Evolutionary conservation across 2,888 invertebrate species (phyloP), one percentile per base, ranked within the genome.

Genomic region (Chouioia cunea): DNA sequence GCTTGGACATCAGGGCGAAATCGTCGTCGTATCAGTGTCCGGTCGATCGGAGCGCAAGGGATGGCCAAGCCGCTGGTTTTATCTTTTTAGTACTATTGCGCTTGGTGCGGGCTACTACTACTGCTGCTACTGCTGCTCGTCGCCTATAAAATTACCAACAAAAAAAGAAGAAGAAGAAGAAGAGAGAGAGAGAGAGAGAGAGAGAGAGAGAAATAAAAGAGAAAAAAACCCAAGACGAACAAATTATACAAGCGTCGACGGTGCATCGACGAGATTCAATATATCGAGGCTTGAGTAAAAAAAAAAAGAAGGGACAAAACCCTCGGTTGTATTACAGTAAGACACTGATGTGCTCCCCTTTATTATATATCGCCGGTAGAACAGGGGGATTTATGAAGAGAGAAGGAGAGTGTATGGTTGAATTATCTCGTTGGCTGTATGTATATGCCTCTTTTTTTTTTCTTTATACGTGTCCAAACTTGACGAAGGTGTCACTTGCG

Each of bases 11-110:
- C 16, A 16, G 50, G 20, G 20, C 50, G 50, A 50, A 50, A 50
- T 50, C 16, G 16, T 18, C 18, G 16, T 12, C 18, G 20, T 18
- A 16, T 18, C 18, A 20, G 50, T 20, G 20, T 20, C 50, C 50
- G 50, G 20, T 50, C 20, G 36, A 36, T 36, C 36, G 36, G 36
- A 36, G 36, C 36, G 36, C 36, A 48, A 57, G 66, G 63, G 57
- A 16, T 36, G 62, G 53, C 36, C 52, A 36, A 78, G 78, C 77
- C 78, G 76, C 73, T 79, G 81, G 80, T 81, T 83, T 84, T 84
- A 84, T 84, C 84, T 83, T 84, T 84, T 84, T 84, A 84, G 83
- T 84, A 83, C 83, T 83, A 84, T 84, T 84, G 83, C 83, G 78
- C 77, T 82, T 80, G 79, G 80, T 82, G 78, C 77, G 78, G 82